Percentiles rank a stretch among this genome's conserved stretches.
Conservation (phyloP, 2,888 invertebrate genomes). For the Stenotaenia linearis region DNA sequence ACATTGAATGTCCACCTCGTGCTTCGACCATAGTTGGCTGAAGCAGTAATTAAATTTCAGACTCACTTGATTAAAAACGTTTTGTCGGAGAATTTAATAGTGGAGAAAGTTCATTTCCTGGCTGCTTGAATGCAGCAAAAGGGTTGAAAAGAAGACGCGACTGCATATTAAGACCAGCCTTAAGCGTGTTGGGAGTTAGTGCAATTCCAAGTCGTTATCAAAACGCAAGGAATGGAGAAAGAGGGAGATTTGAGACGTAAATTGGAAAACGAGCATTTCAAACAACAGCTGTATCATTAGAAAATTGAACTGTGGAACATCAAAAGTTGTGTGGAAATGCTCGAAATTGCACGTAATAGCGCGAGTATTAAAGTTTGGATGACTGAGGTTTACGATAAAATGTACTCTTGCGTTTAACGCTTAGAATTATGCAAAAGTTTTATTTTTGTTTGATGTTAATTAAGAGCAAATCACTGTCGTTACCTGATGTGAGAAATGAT, state of each 20-base stretch:
- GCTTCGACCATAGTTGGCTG: background rate
- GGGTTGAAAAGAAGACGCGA: slow-evolving; percentile 19
- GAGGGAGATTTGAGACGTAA: slow-evolving; percentile 14
- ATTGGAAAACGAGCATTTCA: slow-evolving; percentile 19
- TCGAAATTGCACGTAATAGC: background rate
- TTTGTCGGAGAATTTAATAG: slow-evolving; percentile 17
- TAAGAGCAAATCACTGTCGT: background rate
- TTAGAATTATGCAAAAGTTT: background rate
- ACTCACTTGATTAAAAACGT: slow-evolving; percentile 10
- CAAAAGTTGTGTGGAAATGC: slow-evolving; percentile 9
- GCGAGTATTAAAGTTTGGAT: slow-evolving; percentile 10
- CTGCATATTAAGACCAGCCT: slow-evolving; percentile 23
- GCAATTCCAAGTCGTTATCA: slow-evolving; percentile 26
- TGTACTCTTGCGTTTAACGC: background rate
- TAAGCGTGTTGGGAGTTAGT: slow-evolving; percentile 26
- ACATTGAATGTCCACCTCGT: background rate
- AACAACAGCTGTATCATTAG: slow-evolving; percentile 24
- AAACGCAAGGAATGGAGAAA: slow-evolving; percentile 17
- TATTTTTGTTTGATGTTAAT: background rate
- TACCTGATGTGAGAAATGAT: too few relatives aligned
- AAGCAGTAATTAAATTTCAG: slow-evolving; percentile 21
- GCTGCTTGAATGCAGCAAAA: background rate
- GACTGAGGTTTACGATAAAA: background rate
- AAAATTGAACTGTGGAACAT: slow-evolving; percentile 12
- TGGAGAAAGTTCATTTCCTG: slow-evolving; percentile 11